Evolutionary conservation across 1,140 invertebrate genomes (phyloP), one percentile per base, ranked within the genome.

Genomic region (Oscheius sp.): DNA sequence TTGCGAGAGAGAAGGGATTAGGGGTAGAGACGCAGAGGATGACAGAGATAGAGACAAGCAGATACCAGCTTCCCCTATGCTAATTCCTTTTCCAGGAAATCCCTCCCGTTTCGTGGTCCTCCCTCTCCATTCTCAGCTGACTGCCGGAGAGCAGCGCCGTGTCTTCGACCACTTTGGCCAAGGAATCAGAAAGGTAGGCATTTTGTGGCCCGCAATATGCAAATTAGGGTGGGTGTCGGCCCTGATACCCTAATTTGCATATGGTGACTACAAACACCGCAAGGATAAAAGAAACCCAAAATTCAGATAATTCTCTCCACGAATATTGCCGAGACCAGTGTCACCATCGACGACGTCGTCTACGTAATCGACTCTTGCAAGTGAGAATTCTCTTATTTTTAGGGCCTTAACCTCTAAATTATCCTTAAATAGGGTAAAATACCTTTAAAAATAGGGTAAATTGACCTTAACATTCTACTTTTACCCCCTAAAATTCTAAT

Each of bases 251-350:
- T n/a, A n/a, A n/a, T n/a, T n/a, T n/a, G n/a, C n/a, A n/a, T n/a
- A n/a, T n/a, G n/a, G n/a, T n/a, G n/a, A n/a, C n/a, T n/a, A n/a
- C n/a, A n/a, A n/a, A 42, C 38, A 10, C 10, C n/a, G n/a, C n/a
- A 10, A 42, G 10, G n/a, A 42, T 10, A 42, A 10, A 42, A n/a
- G 10, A 31, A 59, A 13, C 26, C 26, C 23, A 70, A 46, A 32
- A 23, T 45, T 3, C 67, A 84, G 68, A 83, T 80, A 61, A 93
- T 97, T 59, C 87, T 97, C 1, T 91, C 93, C 0, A 97, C 94
- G 0, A 95, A 95, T 83, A 94, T 97, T 75, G 92, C 93, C 0
- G 94, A 97, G 85, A 95, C 93, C 0, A 92, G 91, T 78, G 90
- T 96, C 31, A 96, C 93, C 0, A 92, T 97, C 49, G 90, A 93